Evolutionary conservation across 2,797 vertebrate species (phyloP).

Genomic region (Trematomus bernacchii): DNA sequence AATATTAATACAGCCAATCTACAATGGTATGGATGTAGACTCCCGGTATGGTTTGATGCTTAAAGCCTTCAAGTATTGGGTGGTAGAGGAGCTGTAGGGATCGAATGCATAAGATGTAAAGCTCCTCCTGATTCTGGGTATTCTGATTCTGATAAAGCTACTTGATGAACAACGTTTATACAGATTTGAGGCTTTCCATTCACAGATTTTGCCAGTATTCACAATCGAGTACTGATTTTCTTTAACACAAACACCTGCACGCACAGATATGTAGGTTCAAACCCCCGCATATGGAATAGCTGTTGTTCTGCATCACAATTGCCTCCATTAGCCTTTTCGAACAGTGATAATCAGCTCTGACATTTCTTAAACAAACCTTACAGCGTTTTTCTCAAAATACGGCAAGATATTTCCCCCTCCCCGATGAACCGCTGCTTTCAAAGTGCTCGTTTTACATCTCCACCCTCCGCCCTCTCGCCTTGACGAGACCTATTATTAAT

Average conservation of each 20-base stretch:
- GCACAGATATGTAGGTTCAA: accelerated
- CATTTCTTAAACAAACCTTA: constrained; percentile 17
- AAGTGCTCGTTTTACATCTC: constrained; percentile 49
- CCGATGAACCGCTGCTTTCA: constrained; percentile 34
- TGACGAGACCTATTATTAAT: constrained; percentile 69
- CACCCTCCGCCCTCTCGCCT: constrained; percentile 57
- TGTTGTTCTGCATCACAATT: background rate
- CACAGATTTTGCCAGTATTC: background rate
- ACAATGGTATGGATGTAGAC: background rate
- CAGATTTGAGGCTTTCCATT: background rate
- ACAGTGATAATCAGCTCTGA: constrained; percentile 19
- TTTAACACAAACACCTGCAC: background rate
- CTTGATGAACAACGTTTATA: background rate
- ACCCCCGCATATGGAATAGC: background rate
- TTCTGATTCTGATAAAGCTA: background rate
- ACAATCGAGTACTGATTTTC: background rate
- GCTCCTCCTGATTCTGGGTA: background rate
- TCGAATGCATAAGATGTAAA: too few species aligned
- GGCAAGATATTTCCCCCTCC: constrained; percentile 3
- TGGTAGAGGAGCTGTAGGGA: too few species aligned
- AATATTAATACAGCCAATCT: background rate
- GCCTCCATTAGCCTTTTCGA: constrained; percentile 3
- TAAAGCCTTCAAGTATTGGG: background rate
- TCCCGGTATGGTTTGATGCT: background rate
- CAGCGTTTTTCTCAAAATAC: background rate